Evolutionary conservation across 1,140 invertebrate genomes (phyloP).

Genomic region (Zeugodacus cucurbitae): DNA sequence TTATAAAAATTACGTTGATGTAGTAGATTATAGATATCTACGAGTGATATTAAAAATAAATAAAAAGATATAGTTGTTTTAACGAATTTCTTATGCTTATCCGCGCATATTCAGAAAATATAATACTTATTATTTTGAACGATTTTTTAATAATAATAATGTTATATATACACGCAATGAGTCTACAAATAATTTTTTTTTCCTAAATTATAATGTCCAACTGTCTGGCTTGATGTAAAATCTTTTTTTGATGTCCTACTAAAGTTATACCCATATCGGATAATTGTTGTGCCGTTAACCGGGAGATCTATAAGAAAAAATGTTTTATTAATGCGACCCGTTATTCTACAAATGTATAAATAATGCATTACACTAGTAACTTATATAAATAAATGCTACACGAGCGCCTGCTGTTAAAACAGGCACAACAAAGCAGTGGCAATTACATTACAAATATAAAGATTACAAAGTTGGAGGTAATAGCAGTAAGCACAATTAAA

Average conservation of each 20-base stretch:
- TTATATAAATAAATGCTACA: too few species aligned
- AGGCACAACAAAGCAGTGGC: too few species aligned
- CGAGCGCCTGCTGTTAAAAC: too few species aligned
- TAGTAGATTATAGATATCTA: background rate
- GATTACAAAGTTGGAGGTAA: too few species aligned
- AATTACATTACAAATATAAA: too few species aligned
- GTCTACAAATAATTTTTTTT: background rate
- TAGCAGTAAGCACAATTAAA: too few species aligned
- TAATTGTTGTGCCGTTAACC: slow-evolving; percentile 90
- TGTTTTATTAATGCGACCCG: background rate
- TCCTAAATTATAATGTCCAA: slow-evolving; percentile 64
- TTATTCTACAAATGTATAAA: too few species aligned
- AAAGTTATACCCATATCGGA: slow-evolving; percentile 91
- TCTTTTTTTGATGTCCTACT: slow-evolving; percentile 98
- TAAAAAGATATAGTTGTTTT: background rate
- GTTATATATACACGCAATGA: background rate
- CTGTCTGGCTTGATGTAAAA: slow-evolving; percentile 73
- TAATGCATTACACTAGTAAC: too few species aligned
- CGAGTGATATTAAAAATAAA: background rate
- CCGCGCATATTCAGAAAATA: too few species aligned
- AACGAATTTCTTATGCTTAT: background rate
- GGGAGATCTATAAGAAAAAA: slow-evolving; percentile 62
- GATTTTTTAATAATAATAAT: background rate
- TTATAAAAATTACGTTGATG: background rate
- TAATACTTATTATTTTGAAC: background rate